Evolutionary conservation across 2,888 invertebrate genomes (phyloP), one percentile per base, ranked within the genome.

Genomic region (Stenurella melanura): DNA sequence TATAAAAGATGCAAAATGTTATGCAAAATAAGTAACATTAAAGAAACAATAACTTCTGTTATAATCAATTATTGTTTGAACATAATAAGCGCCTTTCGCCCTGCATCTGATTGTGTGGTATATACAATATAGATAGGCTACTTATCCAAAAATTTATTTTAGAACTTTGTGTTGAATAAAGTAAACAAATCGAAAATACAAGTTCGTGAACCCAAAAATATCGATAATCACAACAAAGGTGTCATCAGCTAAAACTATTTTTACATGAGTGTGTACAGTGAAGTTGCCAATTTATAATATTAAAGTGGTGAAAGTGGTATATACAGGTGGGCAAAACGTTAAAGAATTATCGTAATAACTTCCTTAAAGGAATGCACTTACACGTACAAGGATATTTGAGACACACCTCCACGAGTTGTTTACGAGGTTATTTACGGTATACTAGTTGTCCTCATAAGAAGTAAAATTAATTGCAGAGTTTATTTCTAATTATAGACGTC

Each of bases 141-240:
- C n/a, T 50, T 50, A 50, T n/a, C 50, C 50, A 50, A 6, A 12
- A 50, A 50, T 50, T 50, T 50, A n/a, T 50, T 50, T 50, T 50
- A 50, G n/a, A 50, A 50, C n/a, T 50, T n/a, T 50, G 7, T 12
- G 12, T 1, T 50, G 2, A 6, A 0, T 6, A 50, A 17, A 50
- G 50, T 50, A n/a, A 50, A 50, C 50, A 50, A n/a, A 50, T 50
- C 15, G 6, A 50, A 50, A 50, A 50, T n/a, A 50, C 12, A 50
- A 50, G 50, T 50, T 50, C 50, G 50, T 50, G n/a, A 50, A 50
- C n/a, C 50, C n/a, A 50, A 50, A 50, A 50, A 50, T 50, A 50
- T 50, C 50, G 12, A 50, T 50, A 50, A n/a, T 50, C 50, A 50
- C 50, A 50, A 50, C 50, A 50, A 2, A 50, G 50, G 50, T 50